A percentile compares a stretch with the other conserved stretches of the same genome.
Conservation (phyloP, 2,113 vertebrate genomes). For the Xiphophorus maculatus region DNA sequence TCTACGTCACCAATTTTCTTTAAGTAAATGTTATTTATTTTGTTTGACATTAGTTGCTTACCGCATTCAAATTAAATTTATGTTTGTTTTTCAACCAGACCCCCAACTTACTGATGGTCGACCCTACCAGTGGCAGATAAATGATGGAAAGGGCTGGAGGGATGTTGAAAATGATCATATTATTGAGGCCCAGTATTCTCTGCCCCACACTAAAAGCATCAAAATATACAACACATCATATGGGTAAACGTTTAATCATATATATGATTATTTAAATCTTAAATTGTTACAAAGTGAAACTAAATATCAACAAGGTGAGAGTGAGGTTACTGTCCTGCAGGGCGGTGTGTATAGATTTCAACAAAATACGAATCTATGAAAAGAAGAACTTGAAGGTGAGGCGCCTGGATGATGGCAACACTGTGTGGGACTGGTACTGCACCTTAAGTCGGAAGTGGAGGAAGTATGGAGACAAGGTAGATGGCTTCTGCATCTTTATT, state of each 20-base stretch:
- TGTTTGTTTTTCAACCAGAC: conserved; percentile 24
- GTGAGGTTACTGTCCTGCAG: conserved; percentile 47
- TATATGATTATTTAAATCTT: not conserved
- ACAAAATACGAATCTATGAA: conserved; percentile 55
- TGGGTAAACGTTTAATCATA: conserved; percentile 52
- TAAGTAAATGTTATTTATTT: not conserved
- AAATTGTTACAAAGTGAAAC: too few relatives aligned
- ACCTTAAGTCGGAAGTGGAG: conserved; percentile 46
- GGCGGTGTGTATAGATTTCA: conserved; percentile 70
- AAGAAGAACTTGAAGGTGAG: conserved; percentile 65
- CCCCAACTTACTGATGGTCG: conserved; percentile 31
- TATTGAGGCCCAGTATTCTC: conserved; percentile 76
- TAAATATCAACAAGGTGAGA: not conserved
- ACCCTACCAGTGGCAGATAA: conserved; percentile 74
- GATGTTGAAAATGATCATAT: conserved; percentile 71
- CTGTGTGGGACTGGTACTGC: conserved; percentile 74
- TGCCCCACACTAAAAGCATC: conserved; percentile 70
- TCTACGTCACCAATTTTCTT: not conserved
- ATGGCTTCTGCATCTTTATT: not conserved
- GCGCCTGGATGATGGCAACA: conserved; percentile 63
- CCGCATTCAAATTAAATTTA: not conserved
- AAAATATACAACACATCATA: conserved; percentile 71
- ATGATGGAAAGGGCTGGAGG: conserved; percentile 54
- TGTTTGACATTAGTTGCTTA: not conserved
- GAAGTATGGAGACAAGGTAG: conserved; percentile 70